Evolutionary conservation across 2,113 vertebrate species (phyloP).

Genomic region (Corvus moneduloides): DNA sequence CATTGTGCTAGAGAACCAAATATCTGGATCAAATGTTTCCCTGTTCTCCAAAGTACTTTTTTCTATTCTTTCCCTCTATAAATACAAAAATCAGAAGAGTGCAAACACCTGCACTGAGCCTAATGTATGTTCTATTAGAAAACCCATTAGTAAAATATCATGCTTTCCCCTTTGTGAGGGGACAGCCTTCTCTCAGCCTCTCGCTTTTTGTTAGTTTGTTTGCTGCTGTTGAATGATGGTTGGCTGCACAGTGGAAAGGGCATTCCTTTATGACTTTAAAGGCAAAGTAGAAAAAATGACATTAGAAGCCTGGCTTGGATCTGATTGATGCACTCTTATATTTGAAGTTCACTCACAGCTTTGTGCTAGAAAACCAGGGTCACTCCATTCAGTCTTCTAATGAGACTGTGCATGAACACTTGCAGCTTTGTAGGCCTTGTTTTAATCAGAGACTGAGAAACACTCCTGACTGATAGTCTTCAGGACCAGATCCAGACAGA

Average conservation of each 20-base stretch:
- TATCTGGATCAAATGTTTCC: neutral
- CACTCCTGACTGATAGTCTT: constrained; percentile 82
- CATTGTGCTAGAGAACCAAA: neutral
- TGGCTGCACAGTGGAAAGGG: constrained; percentile 78
- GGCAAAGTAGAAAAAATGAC: constrained; percentile 85
- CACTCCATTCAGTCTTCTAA: constrained; percentile 77
- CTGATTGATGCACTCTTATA: constrained; percentile 91
- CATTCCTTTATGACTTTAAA: constrained; percentile 86
- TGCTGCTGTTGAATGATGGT: constrained; percentile 74
- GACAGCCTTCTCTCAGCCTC: neutral
- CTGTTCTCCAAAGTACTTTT: neutral
- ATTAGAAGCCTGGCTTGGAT: constrained; percentile 84
- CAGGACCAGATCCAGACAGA: constrained; percentile 87
- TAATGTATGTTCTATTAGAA: constrained; percentile 9
- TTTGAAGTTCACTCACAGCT: constrained; percentile 91
- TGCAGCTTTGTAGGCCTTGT: constrained; percentile 73
- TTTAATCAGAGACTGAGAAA: constrained; percentile 82
- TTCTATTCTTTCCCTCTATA: neutral
- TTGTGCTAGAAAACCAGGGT: constrained; percentile 83
- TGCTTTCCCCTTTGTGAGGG: neutral
- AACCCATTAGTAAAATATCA: constrained; percentile 41
- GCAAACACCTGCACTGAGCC: neutral
- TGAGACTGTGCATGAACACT: constrained; percentile 77
- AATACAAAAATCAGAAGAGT: neutral
- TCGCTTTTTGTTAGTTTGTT: constrained; percentile 63